These are phyloP conservation scores for Lasioglossum figueresi DNA, from an alignment of 2,888 invertebrate genomes.

Conservation along the genomic window DNA sequence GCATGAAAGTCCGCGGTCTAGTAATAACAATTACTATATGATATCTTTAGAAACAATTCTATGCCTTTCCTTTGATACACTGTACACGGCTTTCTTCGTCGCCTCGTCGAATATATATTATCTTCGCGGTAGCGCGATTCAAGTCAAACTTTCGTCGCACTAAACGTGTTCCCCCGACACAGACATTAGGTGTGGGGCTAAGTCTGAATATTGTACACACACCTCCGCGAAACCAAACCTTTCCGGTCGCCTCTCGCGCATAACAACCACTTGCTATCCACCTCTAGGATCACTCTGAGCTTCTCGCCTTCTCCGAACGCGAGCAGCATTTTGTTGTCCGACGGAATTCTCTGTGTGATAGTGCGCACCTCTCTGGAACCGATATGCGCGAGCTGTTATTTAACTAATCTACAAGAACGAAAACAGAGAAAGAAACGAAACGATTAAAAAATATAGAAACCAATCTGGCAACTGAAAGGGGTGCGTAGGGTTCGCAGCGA, in stretches of 20 bases:
- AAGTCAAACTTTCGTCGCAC: conserved; percentile 37
- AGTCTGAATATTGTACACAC: conserved; percentile 85
- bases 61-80: conserved; percentile 77
- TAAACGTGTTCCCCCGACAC: conserved; percentile 22
- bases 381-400: conserved; percentile 65
- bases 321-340: conserved; percentile 89
- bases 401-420: conserved; percentile 63
- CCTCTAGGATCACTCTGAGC: conserved; percentile 89
- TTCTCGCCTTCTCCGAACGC: conserved; percentile 92
- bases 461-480: conserved; percentile 40
- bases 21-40: conserved; percentile 54
- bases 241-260: conserved; percentile 91
- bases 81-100: conserved; percentile 74
- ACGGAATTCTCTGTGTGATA: conserved; percentile 90
- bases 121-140: conserved; percentile 36
- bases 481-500: not conserved
- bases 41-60: conserved; percentile 64
- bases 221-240: conserved; percentile 90
- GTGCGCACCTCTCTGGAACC: conserved; percentile 89
- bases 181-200: conserved; percentile 71
- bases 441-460: conserved; percentile 47
- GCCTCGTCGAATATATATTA: conserved; percentile 48
- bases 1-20: conserved; percentile 8
- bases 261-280: conserved; percentile 90
- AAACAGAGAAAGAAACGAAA: conserved; percentile 58